phyloP scores from a whole-genome alignment of 1,140 invertebrate genomes.

The Pentalonia nigronervosa region DNA sequence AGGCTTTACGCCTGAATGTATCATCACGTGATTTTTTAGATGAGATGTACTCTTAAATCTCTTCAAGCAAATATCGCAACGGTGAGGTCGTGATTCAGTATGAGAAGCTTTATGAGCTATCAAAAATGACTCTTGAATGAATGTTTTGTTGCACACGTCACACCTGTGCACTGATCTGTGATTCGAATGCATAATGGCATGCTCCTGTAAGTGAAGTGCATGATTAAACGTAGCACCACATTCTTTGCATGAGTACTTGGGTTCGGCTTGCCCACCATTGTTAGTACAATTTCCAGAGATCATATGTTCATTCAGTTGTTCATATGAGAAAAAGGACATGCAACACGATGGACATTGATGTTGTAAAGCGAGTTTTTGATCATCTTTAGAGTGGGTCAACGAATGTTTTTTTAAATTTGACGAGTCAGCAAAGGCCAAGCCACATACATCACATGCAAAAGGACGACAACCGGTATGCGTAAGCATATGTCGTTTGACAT shows the following conservation, averaged over 20 bases:
- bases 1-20: slow-evolving; percentile 65
- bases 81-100: slow-evolving; percentile 72
- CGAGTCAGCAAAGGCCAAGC: slow-evolving; percentile 60
- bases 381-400: slow-evolving; percentile 60
- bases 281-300: slow-evolving; percentile 35
- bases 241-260: slow-evolving; percentile 61
- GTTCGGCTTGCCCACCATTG: background rate
- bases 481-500: slow-evolving; percentile 68
- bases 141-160: slow-evolving; percentile 64
- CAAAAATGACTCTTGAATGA: slow-evolving; percentile 64
- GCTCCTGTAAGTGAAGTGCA: slow-evolving; percentile 61
- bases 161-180: slow-evolving; percentile 66
- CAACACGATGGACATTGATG: slow-evolving; percentile 51
- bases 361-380: slow-evolving; percentile 47
- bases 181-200: slow-evolving; percentile 63
- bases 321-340: slow-evolving; percentile 49
- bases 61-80: slow-evolving; percentile 67
- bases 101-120: slow-evolving; percentile 79
- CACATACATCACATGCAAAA: slow-evolving; percentile 61
- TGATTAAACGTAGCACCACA: slow-evolving; percentile 63
- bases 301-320: slow-evolving; percentile 59
- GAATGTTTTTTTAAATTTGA: slow-evolving; percentile 62
- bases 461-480: slow-evolving; percentile 61
- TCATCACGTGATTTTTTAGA: slow-evolving; percentile 62
- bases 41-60: slow-evolving; percentile 61